Base-by-base conservation (phyloP, 2,113 vertebrate species). In the Halcyon malimbica region DNA sequence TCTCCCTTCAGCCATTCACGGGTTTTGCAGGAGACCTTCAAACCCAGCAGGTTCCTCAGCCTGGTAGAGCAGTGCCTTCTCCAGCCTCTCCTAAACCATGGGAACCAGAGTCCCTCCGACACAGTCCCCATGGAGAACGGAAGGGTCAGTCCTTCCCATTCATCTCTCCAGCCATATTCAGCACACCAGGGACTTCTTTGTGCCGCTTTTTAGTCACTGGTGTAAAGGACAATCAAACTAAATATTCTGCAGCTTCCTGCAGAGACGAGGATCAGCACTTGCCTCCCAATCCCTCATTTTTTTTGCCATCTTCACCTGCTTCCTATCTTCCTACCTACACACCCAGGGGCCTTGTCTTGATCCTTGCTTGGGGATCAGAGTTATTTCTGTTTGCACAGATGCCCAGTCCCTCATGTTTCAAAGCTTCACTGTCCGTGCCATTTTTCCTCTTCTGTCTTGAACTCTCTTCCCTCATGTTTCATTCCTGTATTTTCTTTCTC, bases 101-200 rank as follows among this genome's bases (percentile, higher is more conserved):
- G 56, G 60, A 65, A 46, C 14, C 5, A 0, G 16, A 56, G 29
- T 9, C 20, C 20, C n/a, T 20, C 57, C 1, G 18, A 53, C 64
- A 25, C 16, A 39, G 25, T 93, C 6, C 24, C 39, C 0, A 0
- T 2, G 48, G 51, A 56, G 57, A 92, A 84, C 0, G 1, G 73
- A 25, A 71, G 16, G 31, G 28, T 44, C 65, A 63, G 35, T n/a
- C 53, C 35, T 64, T 48, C 80, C 71, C 33, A 6, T 6, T 39
- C 68, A 46, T 37, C 65, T 35, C 20, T 35, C 25, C 51, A 29
- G 11, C 85, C 56, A 26, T 8, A 24, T 2, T 37, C 37, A 54
- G 56, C 23, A 20, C 62, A 67, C 0, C 0, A 23, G 13, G 25
- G 6, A 26, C 19, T 18, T 65, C 39, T 71, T 7, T 7, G 7